Percentiles rank a stretch among this genome's conserved stretches.
These are phyloP conservation scores for Halcyon chelicuti DNA, from an alignment of 2,797 vertebrate species.

Conservation along the genomic window DNA sequence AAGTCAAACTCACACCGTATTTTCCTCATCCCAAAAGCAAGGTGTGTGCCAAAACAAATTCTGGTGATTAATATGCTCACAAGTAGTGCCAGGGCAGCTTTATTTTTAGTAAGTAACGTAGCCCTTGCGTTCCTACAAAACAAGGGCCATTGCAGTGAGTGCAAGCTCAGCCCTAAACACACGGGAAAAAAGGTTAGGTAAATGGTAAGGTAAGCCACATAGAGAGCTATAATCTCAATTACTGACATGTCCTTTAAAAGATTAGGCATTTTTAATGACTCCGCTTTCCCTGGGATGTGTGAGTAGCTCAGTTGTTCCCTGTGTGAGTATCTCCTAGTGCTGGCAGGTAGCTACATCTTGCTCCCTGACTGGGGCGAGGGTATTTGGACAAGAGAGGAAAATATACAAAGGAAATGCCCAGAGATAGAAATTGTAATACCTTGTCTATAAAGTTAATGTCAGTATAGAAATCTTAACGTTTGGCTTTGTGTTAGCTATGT, in stretches of 20 bases:
- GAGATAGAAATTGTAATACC: background rate
- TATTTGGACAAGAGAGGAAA: background rate
- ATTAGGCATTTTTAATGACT: background rate
- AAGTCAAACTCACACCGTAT: background rate
- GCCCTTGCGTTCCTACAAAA: background rate
- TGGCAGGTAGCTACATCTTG: background rate
- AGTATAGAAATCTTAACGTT: background rate
- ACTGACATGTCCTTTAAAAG: background rate
- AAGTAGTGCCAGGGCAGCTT: background rate
- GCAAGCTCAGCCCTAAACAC: background rate
- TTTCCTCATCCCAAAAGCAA: background rate
- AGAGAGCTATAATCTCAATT: background rate
- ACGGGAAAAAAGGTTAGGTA: background rate
- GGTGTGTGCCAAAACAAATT: slow-evolving; percentile 30
- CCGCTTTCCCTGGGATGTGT: background rate
- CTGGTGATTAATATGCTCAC: background rate
- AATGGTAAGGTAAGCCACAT: background rate
- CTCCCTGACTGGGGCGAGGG: background rate
- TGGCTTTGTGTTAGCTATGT: background rate
- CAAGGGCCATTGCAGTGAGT: background rate
- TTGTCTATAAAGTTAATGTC: background rate
- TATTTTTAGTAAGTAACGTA: background rate
- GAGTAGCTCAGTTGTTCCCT: background rate
- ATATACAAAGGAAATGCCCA: background rate
- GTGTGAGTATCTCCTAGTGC: background rate